phyloP scores from a whole-genome alignment of 2,888 invertebrate species.

The Hydroisotoma schaefferi region DNA sequence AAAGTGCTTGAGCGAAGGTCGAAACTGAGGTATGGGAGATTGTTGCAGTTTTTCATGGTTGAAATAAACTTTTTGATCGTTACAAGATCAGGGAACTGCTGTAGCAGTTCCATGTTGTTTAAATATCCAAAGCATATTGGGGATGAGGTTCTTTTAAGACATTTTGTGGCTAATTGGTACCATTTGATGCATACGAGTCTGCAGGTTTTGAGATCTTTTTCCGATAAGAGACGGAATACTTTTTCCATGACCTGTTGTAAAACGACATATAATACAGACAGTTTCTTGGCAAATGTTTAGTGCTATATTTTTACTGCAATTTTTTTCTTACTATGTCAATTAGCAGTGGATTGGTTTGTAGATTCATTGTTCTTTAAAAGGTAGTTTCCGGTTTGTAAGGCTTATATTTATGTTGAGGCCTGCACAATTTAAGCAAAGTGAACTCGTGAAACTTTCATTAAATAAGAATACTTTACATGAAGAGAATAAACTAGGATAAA shows the following conservation, averaged over 20 bases:
- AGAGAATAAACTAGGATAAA: no score
- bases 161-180: conserved; percentile 14
- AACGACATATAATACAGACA: no score
- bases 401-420: no score
- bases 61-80: conserved; percentile 21
- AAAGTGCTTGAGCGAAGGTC: conserved; percentile 24
- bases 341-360: no score
- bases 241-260: conserved; percentile 24
- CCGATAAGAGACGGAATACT: conserved; percentile 15
- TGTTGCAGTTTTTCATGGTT: conserved; percentile 5
- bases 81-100: conserved; percentile 22
- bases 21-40: conserved; percentile 26
- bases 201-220: conserved; percentile 25
- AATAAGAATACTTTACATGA: no score
- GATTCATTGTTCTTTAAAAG: no score
- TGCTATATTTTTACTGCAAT: no score
- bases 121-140: conserved; percentile 22
- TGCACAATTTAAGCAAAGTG: no score
- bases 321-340: no score
- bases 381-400: no score
- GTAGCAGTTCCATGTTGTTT: conserved; percentile 24
- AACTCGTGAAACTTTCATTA: no score
- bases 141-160: conserved; percentile 6
- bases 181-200: conserved; percentile 23
- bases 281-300: no score